Percentiles rank a stretch among this genome's conserved stretches.
These are phyloP conservation scores for Sebastes baramenuke DNA, from an alignment of 2,797 vertebrate species.

Conservation along the genomic window DNA sequence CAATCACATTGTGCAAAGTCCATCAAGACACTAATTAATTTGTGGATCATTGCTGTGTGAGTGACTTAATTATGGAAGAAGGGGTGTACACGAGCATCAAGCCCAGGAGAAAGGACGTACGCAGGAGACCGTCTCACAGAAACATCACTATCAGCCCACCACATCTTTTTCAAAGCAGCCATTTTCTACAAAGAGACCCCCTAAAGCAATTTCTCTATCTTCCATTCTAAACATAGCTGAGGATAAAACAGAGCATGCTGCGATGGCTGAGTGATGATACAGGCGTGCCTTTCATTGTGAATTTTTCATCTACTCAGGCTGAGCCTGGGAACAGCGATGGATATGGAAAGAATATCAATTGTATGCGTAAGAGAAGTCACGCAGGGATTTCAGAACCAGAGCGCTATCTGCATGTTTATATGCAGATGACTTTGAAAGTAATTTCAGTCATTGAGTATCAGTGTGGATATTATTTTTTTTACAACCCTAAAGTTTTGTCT, in stretches of 20 bases:
- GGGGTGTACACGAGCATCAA: constrained; percentile 15
- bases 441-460: constrained; percentile 28
- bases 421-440: constrained; percentile 55
- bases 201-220: constrained; percentile 68
- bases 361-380: constrained; percentile 52
- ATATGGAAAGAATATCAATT: constrained; percentile 73
- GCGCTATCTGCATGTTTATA: constrained; percentile 51
- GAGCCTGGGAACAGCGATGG: constrained; percentile 63
- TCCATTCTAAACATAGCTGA: constrained; percentile 74
- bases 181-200: constrained; percentile 75
- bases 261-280: constrained; percentile 69
- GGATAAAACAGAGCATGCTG: constrained; percentile 70
- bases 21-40: constrained; percentile 68
- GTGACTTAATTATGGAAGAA: constrained; percentile 49
- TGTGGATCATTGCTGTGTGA: constrained; percentile 39
- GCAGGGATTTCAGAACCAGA: constrained; percentile 53
- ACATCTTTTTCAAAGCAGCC: constrained; percentile 72
- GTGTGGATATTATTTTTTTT: background rate
- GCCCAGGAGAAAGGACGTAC: constrained; percentile 33
- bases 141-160: constrained; percentile 63
- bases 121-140: constrained; percentile 43
- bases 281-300: constrained; percentile 71
- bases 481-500: constrained; percentile 3
- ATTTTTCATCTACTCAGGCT: constrained; percentile 69
- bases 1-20: constrained; percentile 61